Evolutionary conservation across 2,888 invertebrate genomes (phyloP), one percentile per base, ranked within the genome.

Genomic region (Dorcus parallelipipedus): DNA sequence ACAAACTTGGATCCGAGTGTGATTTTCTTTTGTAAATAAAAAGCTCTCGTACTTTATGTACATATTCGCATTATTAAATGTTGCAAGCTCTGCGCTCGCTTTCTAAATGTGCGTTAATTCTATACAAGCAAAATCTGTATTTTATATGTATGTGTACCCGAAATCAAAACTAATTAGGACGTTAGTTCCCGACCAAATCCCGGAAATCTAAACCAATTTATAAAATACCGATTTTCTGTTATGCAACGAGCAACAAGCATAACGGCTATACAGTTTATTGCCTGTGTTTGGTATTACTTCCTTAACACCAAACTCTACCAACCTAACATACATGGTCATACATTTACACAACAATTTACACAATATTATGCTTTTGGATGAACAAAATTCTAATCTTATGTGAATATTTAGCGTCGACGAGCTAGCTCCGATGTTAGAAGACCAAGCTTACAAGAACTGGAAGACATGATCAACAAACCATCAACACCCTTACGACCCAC

Each of bases 361-460:
- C 33, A 53, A 9, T 40, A 23, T 42, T 54, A 33, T 9, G 9
- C 9, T 50, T 17, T 49, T 26, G 17, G 9, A 20, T 6, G 38
- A 33, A 10, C 50, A 9, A 10, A 20, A 39, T 26, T 50, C 42
- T 55, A 38, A 60, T 39, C 50, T 58, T 9, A 39, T 49, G n/a
- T 47, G 39, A 54, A 38, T 41, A 41, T 48, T 33, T 57, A 67
- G 67, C 64, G 66, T n/a, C 87, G 95, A 77, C 87, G 96, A 76
- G 93, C 95, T 72, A 95, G 95, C 70, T 86, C 93, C 69, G 95
- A 96, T 81, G 87, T 93, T 66, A 86, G 96, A 73, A 85, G 95
- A 71, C 93, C 94, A 57, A 95, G 95, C 75, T 84, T 95, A 71
- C 91, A 92, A 73, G 95, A 95, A 77, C 82, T 95, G 73, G 94